phyloP scores from a whole-genome alignment of 2,113 vertebrate genomes.

The Bombycilla garrulus region DNA sequence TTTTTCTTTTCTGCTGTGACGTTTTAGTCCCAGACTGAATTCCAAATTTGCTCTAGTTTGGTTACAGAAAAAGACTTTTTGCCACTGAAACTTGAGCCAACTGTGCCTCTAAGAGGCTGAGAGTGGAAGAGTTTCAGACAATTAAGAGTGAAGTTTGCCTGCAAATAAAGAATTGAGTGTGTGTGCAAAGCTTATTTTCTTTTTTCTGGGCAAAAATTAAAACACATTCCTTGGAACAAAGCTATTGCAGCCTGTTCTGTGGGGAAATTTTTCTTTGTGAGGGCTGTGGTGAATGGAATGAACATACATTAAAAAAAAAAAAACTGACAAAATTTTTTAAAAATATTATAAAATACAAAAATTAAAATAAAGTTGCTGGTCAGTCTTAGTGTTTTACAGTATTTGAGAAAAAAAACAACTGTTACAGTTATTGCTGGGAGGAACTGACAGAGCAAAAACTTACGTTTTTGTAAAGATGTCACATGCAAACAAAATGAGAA shows the following conservation, averaged over 20 bases:
- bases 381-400: slow-evolving; percentile 86
- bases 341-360: slow-evolving; percentile 74
- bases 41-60: slow-evolving; percentile 98
- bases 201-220: slow-evolving; percentile 90
- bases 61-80: slow-evolving; percentile 88
- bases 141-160: slow-evolving; percentile 90
- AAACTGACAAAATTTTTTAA: slow-evolving; percentile 82
- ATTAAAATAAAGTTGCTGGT: slow-evolving; percentile 79
- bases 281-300: slow-evolving; percentile 88
- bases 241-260: slow-evolving; percentile 89
- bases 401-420: slow-evolving; percentile 79
- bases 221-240: slow-evolving; percentile 99
- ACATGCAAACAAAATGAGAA: slow-evolving; percentile 72
- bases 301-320: slow-evolving; percentile 75
- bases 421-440: slow-evolving; percentile 81
- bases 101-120: slow-evolving; percentile 99
- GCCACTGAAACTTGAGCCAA: slow-evolving; percentile 99
- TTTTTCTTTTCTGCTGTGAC: slow-evolving; percentile 96
- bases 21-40: slow-evolving; percentile 99
- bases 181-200: slow-evolving; percentile 87
- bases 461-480: slow-evolving; percentile 75
- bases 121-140: slow-evolving; percentile 88
- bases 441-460: slow-evolving; percentile 77
- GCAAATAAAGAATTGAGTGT: slow-evolving; percentile 87
- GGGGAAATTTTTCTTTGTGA: slow-evolving; percentile 90